Percentiles rank a stretch among this genome's conserved stretches.
Evolutionary conservation across 1,140 invertebrate genomes (phyloP).

Genomic region (Metopolophium dirhodum): DNA sequence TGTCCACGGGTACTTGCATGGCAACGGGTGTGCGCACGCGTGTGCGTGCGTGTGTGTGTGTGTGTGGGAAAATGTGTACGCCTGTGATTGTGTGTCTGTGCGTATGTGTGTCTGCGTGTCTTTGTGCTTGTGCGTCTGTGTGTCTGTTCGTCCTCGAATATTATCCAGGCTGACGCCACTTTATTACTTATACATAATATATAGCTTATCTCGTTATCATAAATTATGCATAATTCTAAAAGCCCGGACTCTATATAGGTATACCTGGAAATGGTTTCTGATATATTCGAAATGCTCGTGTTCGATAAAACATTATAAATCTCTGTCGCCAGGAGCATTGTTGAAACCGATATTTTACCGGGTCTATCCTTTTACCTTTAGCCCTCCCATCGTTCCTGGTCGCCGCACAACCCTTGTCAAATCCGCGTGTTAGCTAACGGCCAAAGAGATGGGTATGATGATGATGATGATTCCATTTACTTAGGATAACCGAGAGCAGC

Average conservation of each 20-base stretch:
- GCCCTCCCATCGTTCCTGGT: not conserved
- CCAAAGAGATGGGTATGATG: constrained; percentile 23
- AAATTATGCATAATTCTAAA: constrained; percentile 43
- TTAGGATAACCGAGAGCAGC: constrained; percentile 23
- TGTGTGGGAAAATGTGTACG: not conserved
- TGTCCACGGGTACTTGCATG: not conserved
- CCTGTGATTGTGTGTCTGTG: not conserved
- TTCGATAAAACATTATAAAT: constrained; percentile 50
- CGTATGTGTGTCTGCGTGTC: too few relatives aligned
- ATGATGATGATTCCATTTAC: constrained; percentile 47
- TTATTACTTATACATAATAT: constrained; percentile 39
- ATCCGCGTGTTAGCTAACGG: constrained; percentile 25
- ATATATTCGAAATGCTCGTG: constrained; percentile 24
- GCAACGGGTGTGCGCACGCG: not conserved
- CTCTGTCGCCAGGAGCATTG: constrained; percentile 34
- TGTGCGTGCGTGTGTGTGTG: too few relatives aligned
- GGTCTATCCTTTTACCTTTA: not conserved
- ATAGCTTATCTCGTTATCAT: constrained; percentile 44
- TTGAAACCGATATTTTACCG: constrained; percentile 36
- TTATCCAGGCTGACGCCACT: constrained; percentile 29
- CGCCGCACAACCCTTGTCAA: constrained; percentile 28
- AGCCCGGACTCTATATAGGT: constrained; percentile 27
- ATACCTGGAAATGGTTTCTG: constrained; percentile 35
- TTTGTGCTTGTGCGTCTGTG: too few relatives aligned
- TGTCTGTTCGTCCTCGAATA: constrained; percentile 8